These are phyloP conservation scores for Drosophila siamana DNA, from an alignment of 2,888 invertebrate genomes.

Conservation along the genomic window DNA sequence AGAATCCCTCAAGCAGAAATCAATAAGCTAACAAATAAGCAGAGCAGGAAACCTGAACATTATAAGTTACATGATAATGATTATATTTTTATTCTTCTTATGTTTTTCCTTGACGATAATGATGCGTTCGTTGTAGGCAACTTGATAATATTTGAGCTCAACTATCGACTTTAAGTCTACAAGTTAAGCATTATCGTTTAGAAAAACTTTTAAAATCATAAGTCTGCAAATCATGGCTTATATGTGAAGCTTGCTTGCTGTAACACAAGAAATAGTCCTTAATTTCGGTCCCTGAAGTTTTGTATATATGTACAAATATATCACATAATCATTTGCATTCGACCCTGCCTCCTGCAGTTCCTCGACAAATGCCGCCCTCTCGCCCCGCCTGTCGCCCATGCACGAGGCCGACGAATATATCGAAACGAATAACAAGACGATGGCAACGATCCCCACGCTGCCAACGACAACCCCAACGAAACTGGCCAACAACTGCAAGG, in stretches of 20 bases:
- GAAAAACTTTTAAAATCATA: too few species aligned
- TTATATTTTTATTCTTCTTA: too few species aligned
- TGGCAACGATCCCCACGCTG: neutral
- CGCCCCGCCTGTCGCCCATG: slow-evolving; percentile 91
- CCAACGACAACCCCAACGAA: slow-evolving; percentile 8
- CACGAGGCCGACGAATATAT: slow-evolving; percentile 91
- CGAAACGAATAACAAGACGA: slow-evolving; percentile 48
- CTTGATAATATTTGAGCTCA: too few species aligned
- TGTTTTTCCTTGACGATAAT: too few species aligned
- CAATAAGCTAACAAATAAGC: neutral
- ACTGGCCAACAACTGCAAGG: slow-evolving; percentile 59
- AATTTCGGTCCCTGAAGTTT: neutral
- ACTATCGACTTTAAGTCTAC: too few species aligned
- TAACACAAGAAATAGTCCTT: neutral
- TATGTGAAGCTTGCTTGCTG: too few species aligned
- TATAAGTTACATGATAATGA: too few species aligned
- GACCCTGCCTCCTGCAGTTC: slow-evolving; percentile 63
- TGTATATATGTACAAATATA: too few species aligned
- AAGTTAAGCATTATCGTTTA: too few species aligned
- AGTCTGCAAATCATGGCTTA: too few species aligned
- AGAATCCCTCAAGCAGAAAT: neutral
- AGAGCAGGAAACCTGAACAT: too few species aligned
- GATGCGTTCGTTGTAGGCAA: too few species aligned
- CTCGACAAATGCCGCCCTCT: slow-evolving; percentile 64
- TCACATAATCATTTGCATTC: slow-evolving; percentile 62